These are phyloP conservation scores for Nilaparvata lugens DNA, from an alignment of 1,140 invertebrate species.

Conservation along the genomic window DNA sequence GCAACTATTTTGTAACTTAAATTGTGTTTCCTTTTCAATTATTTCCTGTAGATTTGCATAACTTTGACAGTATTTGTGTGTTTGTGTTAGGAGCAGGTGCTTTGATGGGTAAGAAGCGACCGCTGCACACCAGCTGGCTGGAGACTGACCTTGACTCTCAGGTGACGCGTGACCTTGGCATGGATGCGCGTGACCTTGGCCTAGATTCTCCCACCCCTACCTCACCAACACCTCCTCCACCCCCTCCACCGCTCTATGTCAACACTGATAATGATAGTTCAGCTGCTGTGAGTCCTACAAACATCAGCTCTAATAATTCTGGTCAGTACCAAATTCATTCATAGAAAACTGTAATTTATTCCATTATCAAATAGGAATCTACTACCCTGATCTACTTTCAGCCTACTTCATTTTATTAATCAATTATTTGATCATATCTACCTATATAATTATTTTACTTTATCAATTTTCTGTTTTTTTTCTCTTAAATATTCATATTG, in stretches of 20 bases:
- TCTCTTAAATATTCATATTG: too few relatives aligned
- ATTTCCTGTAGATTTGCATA: neutral
- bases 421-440: too few relatives aligned
- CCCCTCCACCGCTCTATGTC: slow-evolving; percentile 35
- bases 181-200: slow-evolving; percentile 51
- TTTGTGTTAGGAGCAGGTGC: slow-evolving; percentile 31
- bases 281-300: neutral
- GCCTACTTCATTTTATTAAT: too few relatives aligned
- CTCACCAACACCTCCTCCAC: neutral
- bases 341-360: neutral
- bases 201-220: slow-evolving; percentile 29
- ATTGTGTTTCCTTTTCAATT: slow-evolving; percentile 2
- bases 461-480: too few relatives aligned
- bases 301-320: neutral
- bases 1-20: too few relatives aligned
- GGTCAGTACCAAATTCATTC: neutral
- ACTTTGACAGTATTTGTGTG: neutral
- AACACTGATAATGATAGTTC: slow-evolving; percentile 32
- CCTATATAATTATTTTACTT: too few relatives aligned
- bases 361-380: too few relatives aligned
- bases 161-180: slow-evolving; percentile 51
- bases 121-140: slow-evolving; percentile 51
- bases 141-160: slow-evolving; percentile 83
- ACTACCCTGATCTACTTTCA: too few relatives aligned
- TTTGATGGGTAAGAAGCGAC: slow-evolving; percentile 28